These are phyloP conservation scores for Neotoma lepida DNA, from an alignment of 2,113 vertebrate genomes.

Conservation along the genomic window DNA sequence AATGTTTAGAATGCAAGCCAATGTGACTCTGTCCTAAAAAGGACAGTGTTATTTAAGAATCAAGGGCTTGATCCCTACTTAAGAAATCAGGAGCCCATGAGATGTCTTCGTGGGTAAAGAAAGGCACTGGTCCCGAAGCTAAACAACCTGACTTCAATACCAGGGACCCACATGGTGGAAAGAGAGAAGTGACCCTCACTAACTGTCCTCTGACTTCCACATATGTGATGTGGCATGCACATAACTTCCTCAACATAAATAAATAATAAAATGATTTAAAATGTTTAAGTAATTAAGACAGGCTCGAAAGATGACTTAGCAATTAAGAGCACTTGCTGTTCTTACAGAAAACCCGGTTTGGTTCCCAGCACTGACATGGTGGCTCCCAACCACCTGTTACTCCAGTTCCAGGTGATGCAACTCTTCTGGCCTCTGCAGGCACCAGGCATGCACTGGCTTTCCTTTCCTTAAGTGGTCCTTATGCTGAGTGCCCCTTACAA, in stretches of 20 bases:
- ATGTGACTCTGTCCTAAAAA: background rate
- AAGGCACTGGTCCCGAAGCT: background rate
- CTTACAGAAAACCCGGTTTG: background rate
- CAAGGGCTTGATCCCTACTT: background rate
- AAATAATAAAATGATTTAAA: background rate
- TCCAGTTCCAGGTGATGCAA: background rate
- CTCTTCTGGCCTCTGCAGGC: background rate
- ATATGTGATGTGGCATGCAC: background rate
- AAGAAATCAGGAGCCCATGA: constrained; percentile 16
- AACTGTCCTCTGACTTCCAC: background rate
- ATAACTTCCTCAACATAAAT: background rate
- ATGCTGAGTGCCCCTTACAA: background rate
- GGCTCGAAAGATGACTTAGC: background rate
- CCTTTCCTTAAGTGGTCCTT: background rate
- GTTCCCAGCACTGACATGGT: background rate
- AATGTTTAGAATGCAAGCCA: background rate
- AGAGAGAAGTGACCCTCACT: background rate
- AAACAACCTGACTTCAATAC: background rate
- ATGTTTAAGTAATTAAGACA: background rate
- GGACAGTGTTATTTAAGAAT: background rate
- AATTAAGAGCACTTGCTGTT: background rate
- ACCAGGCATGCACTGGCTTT: background rate
- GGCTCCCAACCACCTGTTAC: background rate
- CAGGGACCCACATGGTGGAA: background rate
- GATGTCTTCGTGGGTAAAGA: background rate